phyloP scores from a whole-genome alignment of 2,888 invertebrate species.

The Chloroclysta siterata region DNA sequence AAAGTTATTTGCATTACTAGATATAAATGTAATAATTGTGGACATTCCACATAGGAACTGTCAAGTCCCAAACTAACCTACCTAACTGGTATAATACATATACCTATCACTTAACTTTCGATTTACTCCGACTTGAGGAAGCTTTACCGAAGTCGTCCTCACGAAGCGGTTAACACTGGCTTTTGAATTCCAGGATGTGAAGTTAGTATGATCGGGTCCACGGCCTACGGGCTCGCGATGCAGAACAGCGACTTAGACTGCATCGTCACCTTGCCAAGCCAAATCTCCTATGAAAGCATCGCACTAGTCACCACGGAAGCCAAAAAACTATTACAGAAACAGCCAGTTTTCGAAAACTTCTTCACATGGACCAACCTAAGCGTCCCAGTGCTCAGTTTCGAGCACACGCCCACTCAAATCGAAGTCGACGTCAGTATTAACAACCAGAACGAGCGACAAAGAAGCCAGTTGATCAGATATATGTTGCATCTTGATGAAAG shows the following conservation, averaged over 20 bases:
- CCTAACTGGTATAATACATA: too few relatives aligned
- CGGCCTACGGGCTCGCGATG: neutral
- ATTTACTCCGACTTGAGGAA: too few relatives aligned
- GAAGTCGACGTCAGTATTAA: neutral
- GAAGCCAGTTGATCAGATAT: neutral
- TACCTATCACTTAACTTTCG: too few relatives aligned
- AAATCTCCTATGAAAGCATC: neutral
- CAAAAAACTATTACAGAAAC: neutral
- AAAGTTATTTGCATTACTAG: too few relatives aligned
- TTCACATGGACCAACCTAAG: conserved; percentile 2
- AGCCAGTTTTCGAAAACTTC: neutral
- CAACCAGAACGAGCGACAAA: neutral
- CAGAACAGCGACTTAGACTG: neutral
- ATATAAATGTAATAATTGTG: too few relatives aligned
- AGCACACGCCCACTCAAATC: neutral
- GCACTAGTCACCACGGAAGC: neutral
- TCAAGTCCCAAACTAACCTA: too few relatives aligned
- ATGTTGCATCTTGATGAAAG: neutral
- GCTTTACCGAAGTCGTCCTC: too few relatives aligned
- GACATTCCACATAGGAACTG: too few relatives aligned
- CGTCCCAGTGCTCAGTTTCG: conserved; percentile 1
- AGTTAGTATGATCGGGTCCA: neutral
- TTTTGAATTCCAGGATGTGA: conserved; percentile 1
- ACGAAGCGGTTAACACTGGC: too few relatives aligned
- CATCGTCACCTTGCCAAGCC: neutral